These are phyloP conservation scores for Lordiphosa mommai DNA, from an alignment of 1,140 invertebrate genomes.

Conservation along the genomic window DNA sequence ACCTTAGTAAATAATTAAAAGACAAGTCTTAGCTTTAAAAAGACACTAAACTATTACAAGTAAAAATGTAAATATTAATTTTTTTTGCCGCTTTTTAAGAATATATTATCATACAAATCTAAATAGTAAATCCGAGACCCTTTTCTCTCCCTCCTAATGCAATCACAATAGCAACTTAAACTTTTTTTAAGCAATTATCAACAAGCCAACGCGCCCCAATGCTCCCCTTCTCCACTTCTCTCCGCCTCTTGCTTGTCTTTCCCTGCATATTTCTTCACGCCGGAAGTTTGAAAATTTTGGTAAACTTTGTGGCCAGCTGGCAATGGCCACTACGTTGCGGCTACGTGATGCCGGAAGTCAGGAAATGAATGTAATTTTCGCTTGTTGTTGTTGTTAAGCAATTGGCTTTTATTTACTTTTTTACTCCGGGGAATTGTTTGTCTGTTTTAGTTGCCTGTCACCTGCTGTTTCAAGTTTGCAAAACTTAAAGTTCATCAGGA, in stretches of 20 bases:
- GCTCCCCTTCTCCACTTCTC: background rate
- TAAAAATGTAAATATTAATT: too few species aligned
- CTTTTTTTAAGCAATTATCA: constrained; percentile 5
- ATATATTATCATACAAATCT: too few species aligned
- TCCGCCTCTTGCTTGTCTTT: background rate
- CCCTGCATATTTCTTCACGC: constrained; percentile 18
- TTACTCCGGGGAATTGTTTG: constrained; percentile 19
- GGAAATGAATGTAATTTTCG: constrained; percentile 64
- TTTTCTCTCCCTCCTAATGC: background rate
- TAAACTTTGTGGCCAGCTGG: constrained; percentile 11
- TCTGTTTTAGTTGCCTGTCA: constrained; percentile 12
- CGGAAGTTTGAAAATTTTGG: constrained; percentile 53
- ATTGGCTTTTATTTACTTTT: constrained; percentile 48
- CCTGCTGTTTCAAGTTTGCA: constrained; percentile 23
- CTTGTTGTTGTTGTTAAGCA: constrained; percentile 25
- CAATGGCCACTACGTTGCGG: constrained; percentile 31
- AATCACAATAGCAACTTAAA: background rate
- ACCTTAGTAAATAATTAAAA: too few species aligned
- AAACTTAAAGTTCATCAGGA: constrained; percentile 28
- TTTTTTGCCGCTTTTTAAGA: too few species aligned
- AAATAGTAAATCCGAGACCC: too few species aligned
- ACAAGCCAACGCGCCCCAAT: constrained; percentile 27
- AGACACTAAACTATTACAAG: too few species aligned
- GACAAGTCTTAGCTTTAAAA: too few species aligned
- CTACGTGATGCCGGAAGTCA: constrained; percentile 67